These are phyloP conservation scores for Limnephilus lunatus DNA, from an alignment of 2,888 invertebrate genomes.

Conservation along the genomic window DNA sequence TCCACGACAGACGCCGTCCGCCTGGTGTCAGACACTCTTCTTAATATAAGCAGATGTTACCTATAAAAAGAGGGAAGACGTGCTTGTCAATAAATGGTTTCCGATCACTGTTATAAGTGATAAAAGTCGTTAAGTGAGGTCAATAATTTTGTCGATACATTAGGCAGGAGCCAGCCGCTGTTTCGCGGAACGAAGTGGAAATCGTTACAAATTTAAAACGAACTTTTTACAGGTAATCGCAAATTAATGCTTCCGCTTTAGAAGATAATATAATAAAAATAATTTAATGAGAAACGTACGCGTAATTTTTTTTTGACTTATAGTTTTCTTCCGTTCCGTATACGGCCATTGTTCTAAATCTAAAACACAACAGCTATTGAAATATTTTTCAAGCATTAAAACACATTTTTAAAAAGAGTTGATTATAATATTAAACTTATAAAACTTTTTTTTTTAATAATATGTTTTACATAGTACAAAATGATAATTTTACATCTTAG, in stretches of 20 bases:
- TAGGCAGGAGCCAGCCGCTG: background rate
- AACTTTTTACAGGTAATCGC: background rate
- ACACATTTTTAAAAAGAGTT: background rate
- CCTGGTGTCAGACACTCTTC: no score
- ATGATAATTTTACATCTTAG: no score
- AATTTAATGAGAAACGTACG: background rate
- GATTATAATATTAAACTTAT: no score
- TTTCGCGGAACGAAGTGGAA: background rate
- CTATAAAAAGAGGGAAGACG: background rate
- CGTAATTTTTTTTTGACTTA: no score
- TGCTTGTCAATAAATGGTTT: background rate
- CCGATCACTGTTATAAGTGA: background rate
- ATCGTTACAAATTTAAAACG: background rate
- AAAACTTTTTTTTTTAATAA: no score
- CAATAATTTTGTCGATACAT: slow-evolving; percentile 17
- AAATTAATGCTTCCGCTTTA: background rate
- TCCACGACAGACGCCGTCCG: no score
- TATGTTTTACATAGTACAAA: no score
- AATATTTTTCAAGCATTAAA: background rate
- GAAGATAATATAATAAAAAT: background rate
- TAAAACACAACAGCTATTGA: no score
- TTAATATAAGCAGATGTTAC: no score
- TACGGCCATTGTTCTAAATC: no score
- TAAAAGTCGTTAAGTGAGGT: background rate
- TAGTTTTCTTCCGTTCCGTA: background rate